These are phyloP conservation scores for Trinorchestia longiramus DNA, from an alignment of 1,140 invertebrate genomes.

Conservation along the genomic window DNA sequence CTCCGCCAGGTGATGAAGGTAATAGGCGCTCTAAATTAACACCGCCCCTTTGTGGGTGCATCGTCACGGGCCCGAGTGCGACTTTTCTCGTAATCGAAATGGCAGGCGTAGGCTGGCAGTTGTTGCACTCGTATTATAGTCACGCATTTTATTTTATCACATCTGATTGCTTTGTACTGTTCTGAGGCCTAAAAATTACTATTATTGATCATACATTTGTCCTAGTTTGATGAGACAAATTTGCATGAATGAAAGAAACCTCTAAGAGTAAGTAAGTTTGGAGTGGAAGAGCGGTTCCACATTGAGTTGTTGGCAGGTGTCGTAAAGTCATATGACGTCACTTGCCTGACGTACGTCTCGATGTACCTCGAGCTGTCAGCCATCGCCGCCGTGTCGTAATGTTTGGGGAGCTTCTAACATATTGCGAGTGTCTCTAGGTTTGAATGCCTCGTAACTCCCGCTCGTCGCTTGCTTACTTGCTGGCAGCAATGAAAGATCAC, in stretches of 20 bases:
- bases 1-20: not conserved
- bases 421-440: constrained; percentile 13
- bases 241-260: not conserved
- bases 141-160: not conserved
- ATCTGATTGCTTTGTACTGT: not conserved
- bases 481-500: constrained; percentile 6
- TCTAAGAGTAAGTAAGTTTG: not conserved
- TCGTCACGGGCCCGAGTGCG: not conserved
- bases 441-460: constrained; percentile 38
- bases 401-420: constrained; percentile 29
- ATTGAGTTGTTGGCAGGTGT: constrained; percentile 38
- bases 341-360: not conserved
- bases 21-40: constrained; percentile 5
- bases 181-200: not conserved
- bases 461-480: constrained; percentile 9
- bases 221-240: not conserved
- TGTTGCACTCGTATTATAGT: not conserved
- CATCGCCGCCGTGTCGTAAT: constrained; percentile 17
- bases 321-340: constrained; percentile 4
- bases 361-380: constrained; percentile 20
- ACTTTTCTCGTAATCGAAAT: not conserved
- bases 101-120: not conserved
- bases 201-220: not conserved
- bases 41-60: not conserved
- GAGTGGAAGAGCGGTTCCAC: not conserved